These are phyloP conservation scores for Ceriagrion tenellum DNA, from an alignment of 2,888 invertebrate species.

Conservation along the genomic window DNA sequence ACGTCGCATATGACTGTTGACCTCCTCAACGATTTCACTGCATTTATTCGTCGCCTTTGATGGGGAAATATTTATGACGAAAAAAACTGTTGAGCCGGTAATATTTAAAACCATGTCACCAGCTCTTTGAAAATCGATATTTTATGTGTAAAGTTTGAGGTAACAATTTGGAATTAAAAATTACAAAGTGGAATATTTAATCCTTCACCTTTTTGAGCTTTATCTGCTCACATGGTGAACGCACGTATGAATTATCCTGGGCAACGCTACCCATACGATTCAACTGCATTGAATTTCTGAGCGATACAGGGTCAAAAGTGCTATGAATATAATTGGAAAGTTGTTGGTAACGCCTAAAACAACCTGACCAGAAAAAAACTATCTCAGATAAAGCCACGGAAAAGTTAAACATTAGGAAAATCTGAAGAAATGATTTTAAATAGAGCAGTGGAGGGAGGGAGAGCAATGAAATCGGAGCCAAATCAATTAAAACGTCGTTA, in stretches of 20 bases:
- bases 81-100: not conserved
- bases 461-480: not conserved
- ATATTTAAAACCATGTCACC: no score
- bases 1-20: not conserved
- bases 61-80: not conserved
- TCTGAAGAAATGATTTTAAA: not conserved
- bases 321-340: not conserved
- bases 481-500: not conserved
- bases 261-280: no score
- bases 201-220: no score
- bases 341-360: not conserved
- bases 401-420: not conserved
- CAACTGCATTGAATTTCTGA: not conserved
- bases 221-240: no score
- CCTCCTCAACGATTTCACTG: not conserved
- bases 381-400: not conserved
- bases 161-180: no score
- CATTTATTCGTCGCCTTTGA: not conserved
- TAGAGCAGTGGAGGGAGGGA: not conserved
- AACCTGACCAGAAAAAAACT: not conserved
- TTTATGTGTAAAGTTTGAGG: no score
- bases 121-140: no score
- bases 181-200: no score
- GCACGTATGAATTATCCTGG: no score
- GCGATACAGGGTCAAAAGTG: not conserved